phyloP scores from a whole-genome alignment of 2,797 vertebrate genomes.

The Poecilia wingei region DNA sequence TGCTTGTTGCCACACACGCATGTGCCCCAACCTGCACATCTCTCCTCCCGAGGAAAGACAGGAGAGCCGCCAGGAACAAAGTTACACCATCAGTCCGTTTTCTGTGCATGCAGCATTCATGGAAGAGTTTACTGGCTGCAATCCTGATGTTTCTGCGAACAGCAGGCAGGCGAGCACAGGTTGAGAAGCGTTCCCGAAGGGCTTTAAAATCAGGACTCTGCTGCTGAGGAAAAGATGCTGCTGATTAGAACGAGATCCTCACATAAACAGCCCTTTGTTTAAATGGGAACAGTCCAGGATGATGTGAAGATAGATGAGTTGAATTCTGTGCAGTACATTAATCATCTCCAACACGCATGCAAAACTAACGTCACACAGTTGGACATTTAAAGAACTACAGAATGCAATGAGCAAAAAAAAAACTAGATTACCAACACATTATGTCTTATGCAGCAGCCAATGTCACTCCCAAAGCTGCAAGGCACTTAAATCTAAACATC shows the following conservation, averaged over 20 bases:
- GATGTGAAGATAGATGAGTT: conserved; percentile 25
- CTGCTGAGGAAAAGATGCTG: conserved; percentile 12
- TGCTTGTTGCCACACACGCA: conserved; percentile 35
- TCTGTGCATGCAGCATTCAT: conserved; percentile 11
- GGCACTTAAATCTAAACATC: no score
- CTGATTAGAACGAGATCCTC: neutral
- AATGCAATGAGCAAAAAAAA: neutral
- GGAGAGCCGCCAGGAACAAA: conserved; percentile 35
- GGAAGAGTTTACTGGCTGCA: conserved; percentile 11
- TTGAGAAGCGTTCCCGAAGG: neutral
- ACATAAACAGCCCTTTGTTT: neutral
- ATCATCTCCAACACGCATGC: neutral
- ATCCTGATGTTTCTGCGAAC: neutral
- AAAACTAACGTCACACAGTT: neutral
- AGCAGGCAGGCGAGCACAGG: conserved; percentile 31
- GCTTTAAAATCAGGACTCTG: conserved; percentile 24
- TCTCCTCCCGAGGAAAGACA: conserved; percentile 5
- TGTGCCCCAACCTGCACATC: conserved; percentile 56
- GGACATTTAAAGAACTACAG: neutral
- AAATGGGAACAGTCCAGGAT: conserved; percentile 8
- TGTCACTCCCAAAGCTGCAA: neutral
- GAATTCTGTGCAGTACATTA: neutral
- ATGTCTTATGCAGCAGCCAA: neutral
- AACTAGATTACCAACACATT: neutral
- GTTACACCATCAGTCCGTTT: conserved; percentile 28